phyloP scores from a whole-genome alignment of 2,113 vertebrate genomes.

The Phoxinus phoxinus region DNA sequence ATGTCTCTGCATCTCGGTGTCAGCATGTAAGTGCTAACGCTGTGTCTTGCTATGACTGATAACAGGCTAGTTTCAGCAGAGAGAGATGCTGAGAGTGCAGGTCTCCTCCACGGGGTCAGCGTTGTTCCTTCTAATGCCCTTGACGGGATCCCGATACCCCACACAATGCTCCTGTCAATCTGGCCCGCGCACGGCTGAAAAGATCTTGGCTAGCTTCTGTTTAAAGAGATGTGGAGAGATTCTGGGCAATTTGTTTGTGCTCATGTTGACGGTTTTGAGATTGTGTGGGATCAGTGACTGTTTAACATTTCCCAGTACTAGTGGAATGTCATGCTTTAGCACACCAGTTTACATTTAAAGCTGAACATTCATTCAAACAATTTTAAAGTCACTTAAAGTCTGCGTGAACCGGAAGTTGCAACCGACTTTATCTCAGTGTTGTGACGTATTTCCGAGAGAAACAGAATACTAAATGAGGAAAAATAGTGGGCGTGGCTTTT shows the following conservation, averaged over 20 bases:
- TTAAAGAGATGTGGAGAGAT: constrained; percentile 20
- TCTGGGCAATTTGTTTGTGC: neutral
- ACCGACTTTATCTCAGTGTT: no score
- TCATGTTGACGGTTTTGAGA: neutral
- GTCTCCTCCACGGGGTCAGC: neutral
- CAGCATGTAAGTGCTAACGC: constrained; percentile 2
- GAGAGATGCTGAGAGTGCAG: constrained; percentile 26
- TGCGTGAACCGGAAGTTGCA: no score
- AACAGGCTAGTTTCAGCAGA: constrained; percentile 15
- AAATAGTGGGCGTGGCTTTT: no score
- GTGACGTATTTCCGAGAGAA: no score
- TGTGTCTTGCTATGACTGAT: constrained; percentile 13
- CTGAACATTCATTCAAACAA: neutral
- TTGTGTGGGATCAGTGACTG: neutral
- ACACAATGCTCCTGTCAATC: constrained; percentile 15
- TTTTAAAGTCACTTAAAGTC: no score
- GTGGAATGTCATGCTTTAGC: neutral
- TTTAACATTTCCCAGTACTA: neutral
- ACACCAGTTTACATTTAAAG: neutral
- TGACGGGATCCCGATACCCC: constrained; percentile 19
- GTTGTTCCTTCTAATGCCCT: constrained; percentile 19
- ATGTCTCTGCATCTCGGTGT: neutral
- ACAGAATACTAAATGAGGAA: no score
- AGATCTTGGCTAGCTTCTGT: neutral
- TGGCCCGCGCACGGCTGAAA: neutral